Base-by-base conservation (phyloP, 2,888 invertebrate genomes). In the Craniophora ligustri region DNA sequence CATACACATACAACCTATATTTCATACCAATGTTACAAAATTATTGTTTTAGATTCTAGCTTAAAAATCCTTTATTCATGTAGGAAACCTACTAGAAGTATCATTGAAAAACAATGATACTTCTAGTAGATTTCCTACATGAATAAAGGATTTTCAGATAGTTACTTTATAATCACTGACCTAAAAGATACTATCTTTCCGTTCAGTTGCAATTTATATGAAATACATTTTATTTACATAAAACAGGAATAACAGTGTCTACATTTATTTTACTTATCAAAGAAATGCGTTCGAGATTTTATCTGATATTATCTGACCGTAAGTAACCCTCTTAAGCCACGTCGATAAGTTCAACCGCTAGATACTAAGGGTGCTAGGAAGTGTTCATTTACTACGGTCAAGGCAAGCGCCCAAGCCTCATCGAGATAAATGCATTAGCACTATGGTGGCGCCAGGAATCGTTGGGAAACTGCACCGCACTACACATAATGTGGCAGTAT, bases 341-440 rank as follows among this genome's bases (percentile, higher is more conserved):
- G 44, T 42, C 51, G 16, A 70, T 66, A 54, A 45, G 44, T 58
- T 41, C 32, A 50, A 58, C 18, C 50, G 23, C 56, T 41, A 38
- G 36, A 55, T 32, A 42, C 42, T n/a, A 47, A 36, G 35, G 23
- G 49, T 39, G 36, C 35, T 39, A 40, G 28, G 44, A 72, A 56
- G 30, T 64, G 46, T 69, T 56, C 45, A 53, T 53, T 47, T 56
- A 42, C 21, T 65, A 54, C 46, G 70, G 53, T 51, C 70, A 72
- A 64, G 59, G 64, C 49, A 64, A 65, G 15, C 56, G 34, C 48
- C 45, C 34, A 34, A 64, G 56, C 41, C 53, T 36, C 42, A 54
- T 60, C 66, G 41, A 60, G 73, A 69, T 72, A 59, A 58, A 51
- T 50, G 53, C 44, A 49, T 48, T 54, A 39, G 53, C 34, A 45